These are phyloP conservation scores for Tonatia bakeri DNA, from an alignment of 2,113 vertebrate genomes.

Conservation along the genomic window DNA sequence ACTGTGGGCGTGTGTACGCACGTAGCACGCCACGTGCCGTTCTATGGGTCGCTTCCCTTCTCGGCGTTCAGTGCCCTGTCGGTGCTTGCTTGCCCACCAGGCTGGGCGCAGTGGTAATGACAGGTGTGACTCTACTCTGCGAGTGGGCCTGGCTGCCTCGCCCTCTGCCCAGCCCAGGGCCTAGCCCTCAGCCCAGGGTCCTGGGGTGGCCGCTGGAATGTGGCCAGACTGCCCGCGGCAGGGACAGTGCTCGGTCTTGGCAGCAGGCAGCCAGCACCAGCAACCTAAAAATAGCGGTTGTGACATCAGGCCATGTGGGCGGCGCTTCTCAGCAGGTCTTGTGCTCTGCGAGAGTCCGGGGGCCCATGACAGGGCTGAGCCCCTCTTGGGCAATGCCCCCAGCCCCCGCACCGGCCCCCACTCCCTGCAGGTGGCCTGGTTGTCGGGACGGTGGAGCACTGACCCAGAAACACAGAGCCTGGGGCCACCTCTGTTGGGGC, in stretches of 20 bases:
- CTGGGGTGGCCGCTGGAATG: not conserved
- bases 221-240: not conserved
- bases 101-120: not conserved
- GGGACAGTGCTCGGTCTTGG: not conserved
- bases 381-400: not conserved
- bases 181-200: not conserved
- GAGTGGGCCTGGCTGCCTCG: not conserved
- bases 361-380: not conserved
- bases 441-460: not conserved
- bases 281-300: conserved; percentile 5
- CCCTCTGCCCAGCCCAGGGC: not conserved
- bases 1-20: fast-evolving
- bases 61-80: fast-evolving
- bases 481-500: not conserved
- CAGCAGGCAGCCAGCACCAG: not conserved
- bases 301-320: not conserved
- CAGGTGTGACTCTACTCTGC: fast-evolving
- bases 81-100: fast-evolving
- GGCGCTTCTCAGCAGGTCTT: not conserved
- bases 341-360: not conserved
- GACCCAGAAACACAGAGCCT: not conserved
- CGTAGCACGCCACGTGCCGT: fast-evolving
- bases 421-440: not conserved
- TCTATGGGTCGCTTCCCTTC: not conserved
- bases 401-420: not conserved